phyloP scores from a whole-genome alignment of 2,797 vertebrate genomes.

The Sebastes cheni region DNA sequence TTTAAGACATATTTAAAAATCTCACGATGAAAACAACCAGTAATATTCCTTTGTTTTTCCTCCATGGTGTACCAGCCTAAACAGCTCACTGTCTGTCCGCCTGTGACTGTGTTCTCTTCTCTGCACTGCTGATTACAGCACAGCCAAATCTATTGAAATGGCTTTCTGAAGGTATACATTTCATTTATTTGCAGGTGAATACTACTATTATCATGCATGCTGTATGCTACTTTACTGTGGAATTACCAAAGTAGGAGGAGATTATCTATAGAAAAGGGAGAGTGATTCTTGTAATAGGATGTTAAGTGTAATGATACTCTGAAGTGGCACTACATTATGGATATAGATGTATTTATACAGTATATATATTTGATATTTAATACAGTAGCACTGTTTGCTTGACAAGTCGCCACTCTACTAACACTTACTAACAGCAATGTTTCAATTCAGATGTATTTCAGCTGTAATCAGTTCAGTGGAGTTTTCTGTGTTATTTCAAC shows the following conservation, averaged over 20 bases:
- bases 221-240: background rate
- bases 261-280: background rate
- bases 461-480: background rate
- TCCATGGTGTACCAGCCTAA: background rate
- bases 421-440: slow-evolving; percentile 9
- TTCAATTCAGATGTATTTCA: slow-evolving; percentile 18
- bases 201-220: slow-evolving; percentile 20
- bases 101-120: background rate
- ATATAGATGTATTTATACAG: slow-evolving; percentile 29
- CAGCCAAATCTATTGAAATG: background rate
- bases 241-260: slow-evolving; percentile 20
- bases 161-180: background rate
- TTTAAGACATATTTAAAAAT: background rate
- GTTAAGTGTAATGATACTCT: background rate
- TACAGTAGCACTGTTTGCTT: slow-evolving; percentile 30
- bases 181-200: slow-evolving; percentile 6
- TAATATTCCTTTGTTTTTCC: background rate
- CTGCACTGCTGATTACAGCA: slow-evolving; percentile 19
- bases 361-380: slow-evolving; percentile 55
- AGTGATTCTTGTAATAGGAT: background rate
- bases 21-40: background rate
- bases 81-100: background rate
- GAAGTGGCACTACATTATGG: slow-evolving; percentile 3
- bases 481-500: slow-evolving; percentile 12
- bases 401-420: slow-evolving; percentile 11